Conservation (phyloP, 2,113 vertebrate species). For the Coryphaenoides rupestris region DNA sequence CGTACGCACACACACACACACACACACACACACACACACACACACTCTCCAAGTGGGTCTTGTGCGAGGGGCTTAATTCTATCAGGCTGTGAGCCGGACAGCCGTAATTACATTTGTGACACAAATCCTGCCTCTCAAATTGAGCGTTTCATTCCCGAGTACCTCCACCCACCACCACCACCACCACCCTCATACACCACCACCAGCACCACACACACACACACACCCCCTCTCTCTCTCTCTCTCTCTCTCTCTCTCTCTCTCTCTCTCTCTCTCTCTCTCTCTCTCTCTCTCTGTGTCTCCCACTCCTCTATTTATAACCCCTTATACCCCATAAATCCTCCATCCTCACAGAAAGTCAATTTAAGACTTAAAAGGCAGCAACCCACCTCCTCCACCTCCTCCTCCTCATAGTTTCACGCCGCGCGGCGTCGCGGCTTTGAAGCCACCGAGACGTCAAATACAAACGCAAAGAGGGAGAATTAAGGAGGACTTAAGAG, state of each 20-base stretch:
- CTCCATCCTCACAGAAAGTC: constrained; percentile 66
- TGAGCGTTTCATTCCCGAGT: constrained; percentile 66
- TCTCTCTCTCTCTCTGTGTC: too few species aligned
- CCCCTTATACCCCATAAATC: constrained; percentile 65
- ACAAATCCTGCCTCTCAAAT: constrained; percentile 74
- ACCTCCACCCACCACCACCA: constrained; percentile 14
- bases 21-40: background rate
- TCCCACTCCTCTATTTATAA: constrained; percentile 57
- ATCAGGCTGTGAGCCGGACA: constrained; percentile 67
- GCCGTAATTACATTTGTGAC: constrained; percentile 76
- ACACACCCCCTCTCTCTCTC: background rate
- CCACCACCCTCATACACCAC: too few species aligned
- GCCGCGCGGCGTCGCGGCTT: constrained; percentile 19
- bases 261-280: background rate
- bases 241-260: too few species aligned
- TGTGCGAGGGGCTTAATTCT: constrained; percentile 67
- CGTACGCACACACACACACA: constrained; percentile 8
- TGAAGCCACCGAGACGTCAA: constrained; percentile 37
- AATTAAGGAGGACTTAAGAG: constrained; percentile 16
- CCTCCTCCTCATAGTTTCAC: constrained; percentile 27
- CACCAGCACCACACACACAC: background rate
- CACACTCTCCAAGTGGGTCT: constrained; percentile 23
- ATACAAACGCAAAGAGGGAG: constrained; percentile 10
- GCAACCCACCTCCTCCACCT: constrained; percentile 31
- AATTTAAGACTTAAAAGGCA: constrained; percentile 67